phyloP scores from a whole-genome alignment of 2,113 vertebrate species.

The Chrysochloris asiatica region DNA sequence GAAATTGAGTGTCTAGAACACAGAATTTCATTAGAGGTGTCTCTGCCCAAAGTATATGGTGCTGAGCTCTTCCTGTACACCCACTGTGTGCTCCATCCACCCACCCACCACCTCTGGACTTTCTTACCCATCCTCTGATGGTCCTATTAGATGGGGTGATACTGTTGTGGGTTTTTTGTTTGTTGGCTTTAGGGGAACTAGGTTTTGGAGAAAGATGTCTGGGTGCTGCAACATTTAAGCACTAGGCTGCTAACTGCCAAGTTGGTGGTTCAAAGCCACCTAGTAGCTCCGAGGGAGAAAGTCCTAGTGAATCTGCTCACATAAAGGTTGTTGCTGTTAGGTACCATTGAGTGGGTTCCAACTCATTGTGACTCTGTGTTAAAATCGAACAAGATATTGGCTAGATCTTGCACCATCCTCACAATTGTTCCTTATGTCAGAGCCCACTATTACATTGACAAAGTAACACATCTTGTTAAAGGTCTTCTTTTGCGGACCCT shows the following conservation, averaged over 20 bases:
- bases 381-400: background rate
- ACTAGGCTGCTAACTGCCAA: background rate
- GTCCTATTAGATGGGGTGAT: rapidly evolving
- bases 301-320: background rate
- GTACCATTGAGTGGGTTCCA: background rate
- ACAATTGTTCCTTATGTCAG: background rate
- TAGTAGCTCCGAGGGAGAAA: background rate
- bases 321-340: background rate
- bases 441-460: background rate
- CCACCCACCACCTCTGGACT: background rate
- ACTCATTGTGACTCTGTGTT: background rate
- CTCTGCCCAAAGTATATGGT: rapidly evolving
- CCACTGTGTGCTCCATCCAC: rapidly evolving
- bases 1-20: slow-evolving; percentile 57
- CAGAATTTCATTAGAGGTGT: background rate
- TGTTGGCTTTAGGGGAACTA: background rate
- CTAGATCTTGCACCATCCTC: background rate
- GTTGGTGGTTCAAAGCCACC: background rate
- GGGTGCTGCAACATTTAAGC: background rate
- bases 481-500: background rate
- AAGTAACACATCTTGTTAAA: background rate
- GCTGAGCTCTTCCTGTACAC: background rate
- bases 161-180: background rate
- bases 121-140: rapidly evolving
- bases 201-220: background rate